Evolutionary conservation across 2,888 invertebrate species (phyloP), one percentile per base, ranked within the genome.

Genomic region (Silvanus unidentatus): DNA sequence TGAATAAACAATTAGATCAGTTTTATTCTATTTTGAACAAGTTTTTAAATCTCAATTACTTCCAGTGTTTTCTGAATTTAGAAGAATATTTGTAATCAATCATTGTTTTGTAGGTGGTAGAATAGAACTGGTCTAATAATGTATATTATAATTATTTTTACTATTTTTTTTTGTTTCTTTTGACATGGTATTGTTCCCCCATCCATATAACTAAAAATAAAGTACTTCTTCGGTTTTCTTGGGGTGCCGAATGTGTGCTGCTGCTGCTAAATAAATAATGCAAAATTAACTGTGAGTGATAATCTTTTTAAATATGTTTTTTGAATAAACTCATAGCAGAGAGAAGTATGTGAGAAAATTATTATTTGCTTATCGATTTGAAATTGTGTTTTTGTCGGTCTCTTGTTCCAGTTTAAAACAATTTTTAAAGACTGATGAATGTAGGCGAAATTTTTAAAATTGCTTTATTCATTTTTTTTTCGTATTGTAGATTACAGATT

Each of bases 181-280:
- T 59, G 64, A 64, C 64, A 64, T 64, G 63, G 64, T 64, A 58
- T 58, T 57, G 59, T 62, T 58, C 58, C 60, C 62, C 54, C 51
- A 54, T 22, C 22, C 22, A 22, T 8, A 22, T 22, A 22, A 22
- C 8, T 22, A 22, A 22, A 22, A 22, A 22, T 5, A 22, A 22
- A 22, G 42, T 51, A 49, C 49, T 59, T 57, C 49, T 60, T 60
- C 58, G 58, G 55, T 60, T 61, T 50, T 22, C 22, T 22, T 55
- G 63, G 64, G 66, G 65, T 66, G 65, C 66, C 63, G 65, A 62
- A 55, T 64, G 65, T 55, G 55, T 63, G 65, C 16, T 55, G 42
- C 32, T 44, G 42, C 16, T 38, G 42, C 37, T 52, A 44, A 22
- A 22, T 5, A 22, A 22, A 22, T 5, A 22, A 22, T 5, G 22